These are phyloP conservation scores for Megaustenia siamemsis DNA, from an alignment of 2,888 invertebrate genomes.

Conservation along the genomic window DNA sequence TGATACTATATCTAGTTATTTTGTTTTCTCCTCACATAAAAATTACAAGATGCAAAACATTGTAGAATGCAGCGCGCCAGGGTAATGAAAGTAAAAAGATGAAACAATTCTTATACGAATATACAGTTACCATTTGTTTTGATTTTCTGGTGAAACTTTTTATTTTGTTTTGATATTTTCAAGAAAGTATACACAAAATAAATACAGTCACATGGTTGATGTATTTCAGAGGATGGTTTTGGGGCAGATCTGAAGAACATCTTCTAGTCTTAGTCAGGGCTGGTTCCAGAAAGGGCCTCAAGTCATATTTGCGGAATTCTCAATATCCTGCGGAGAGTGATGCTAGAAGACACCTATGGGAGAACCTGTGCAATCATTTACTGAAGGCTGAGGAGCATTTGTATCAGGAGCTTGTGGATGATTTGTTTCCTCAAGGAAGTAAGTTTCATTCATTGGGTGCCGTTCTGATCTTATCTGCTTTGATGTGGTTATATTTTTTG, in stretches of 20 bases:
- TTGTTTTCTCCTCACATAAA: too few relatives aligned
- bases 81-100: too few relatives aligned
- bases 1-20: too few relatives aligned
- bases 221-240: slow-evolving; percentile 49
- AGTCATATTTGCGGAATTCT: slow-evolving; percentile 45
- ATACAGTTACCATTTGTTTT: too few relatives aligned
- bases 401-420: slow-evolving; percentile 74
- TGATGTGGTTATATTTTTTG: too few relatives aligned
- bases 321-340: slow-evolving; percentile 47
- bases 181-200: too few relatives aligned
- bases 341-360: slow-evolving; percentile 40
- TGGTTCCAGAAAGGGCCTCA: slow-evolving; percentile 34
- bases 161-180: too few relatives aligned
- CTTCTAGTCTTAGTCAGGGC: slow-evolving; percentile 34
- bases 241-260: slow-evolving; percentile 52
- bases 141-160: too few relatives aligned
- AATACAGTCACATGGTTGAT: not conserved
- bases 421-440: slow-evolving; percentile 55
- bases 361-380: slow-evolving; percentile 41
- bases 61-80: too few relatives aligned
- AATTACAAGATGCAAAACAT: too few relatives aligned
- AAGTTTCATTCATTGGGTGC: not conserved
- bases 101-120: too few relatives aligned
- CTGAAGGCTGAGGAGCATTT: slow-evolving; percentile 49
- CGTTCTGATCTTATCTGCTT: not conserved